Evolutionary conservation across 2,797 vertebrate species (phyloP).

Genomic region (Lindbergichthys nudifrons): DNA sequence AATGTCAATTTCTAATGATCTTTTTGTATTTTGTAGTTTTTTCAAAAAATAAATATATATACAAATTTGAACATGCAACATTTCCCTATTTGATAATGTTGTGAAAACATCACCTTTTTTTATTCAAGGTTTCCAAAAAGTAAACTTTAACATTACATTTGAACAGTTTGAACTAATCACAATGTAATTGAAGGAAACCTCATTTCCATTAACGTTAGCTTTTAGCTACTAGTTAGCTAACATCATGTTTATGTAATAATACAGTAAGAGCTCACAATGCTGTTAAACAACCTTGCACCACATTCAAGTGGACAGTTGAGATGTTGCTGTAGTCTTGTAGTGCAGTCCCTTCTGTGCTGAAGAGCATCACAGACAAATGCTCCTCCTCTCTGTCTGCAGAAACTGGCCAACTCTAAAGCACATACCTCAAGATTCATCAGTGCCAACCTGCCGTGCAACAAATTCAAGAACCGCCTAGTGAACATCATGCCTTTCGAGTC

Average conservation of each 20-base stretch:
- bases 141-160: too few relatives aligned
- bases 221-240: too few relatives aligned
- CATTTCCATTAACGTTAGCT: too few relatives aligned
- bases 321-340: neutral
- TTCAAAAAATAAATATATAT: too few relatives aligned
- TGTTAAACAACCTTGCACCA: slow-evolving; percentile 5
- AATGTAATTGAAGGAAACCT: too few relatives aligned
- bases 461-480: slow-evolving; percentile 97
- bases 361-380: neutral
- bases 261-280: neutral
- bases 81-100: too few relatives aligned
- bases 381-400: slow-evolving; percentile 49
- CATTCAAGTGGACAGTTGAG: slow-evolving; percentile 6
- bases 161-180: too few relatives aligned
- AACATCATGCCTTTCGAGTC: slow-evolving; percentile 98
- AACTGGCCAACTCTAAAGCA: slow-evolving; percentile 94
- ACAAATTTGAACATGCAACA: too few relatives aligned
- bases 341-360: slow-evolving; percentile 6
- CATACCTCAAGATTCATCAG: slow-evolving; percentile 97
- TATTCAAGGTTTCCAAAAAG: too few relatives aligned
- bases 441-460: slow-evolving; percentile 97
- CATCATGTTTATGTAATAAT: slow-evolving; percentile 17
- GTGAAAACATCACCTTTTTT: too few relatives aligned
- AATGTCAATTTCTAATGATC: too few relatives aligned
- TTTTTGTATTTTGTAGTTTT: too few relatives aligned